Base-by-base conservation (phyloP, 2,797 vertebrate genomes). In the Cyprinella venusta region DNA sequence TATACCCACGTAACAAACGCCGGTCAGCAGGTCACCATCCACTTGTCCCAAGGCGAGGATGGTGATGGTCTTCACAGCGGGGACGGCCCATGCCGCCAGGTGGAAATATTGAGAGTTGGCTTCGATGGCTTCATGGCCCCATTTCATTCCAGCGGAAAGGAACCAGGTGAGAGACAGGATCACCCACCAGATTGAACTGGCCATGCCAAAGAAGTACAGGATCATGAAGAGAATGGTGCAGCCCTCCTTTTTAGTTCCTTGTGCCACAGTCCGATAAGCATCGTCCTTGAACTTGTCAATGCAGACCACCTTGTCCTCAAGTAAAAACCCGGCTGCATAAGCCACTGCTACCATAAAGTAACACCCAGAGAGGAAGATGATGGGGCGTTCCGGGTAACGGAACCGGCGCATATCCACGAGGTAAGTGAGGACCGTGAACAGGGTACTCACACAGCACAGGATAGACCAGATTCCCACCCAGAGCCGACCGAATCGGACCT, bases 101-200 rank as follows among this genome's bases (percentile, higher is more conserved):
- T 98, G 97, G 90, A 97, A 98, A 90, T 97, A 97, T 84, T 96
- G 96, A 0, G 97, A 96, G 87, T 97, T 95, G 76, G 96, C 96
- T 88, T 98, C 96, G 0, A 98, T 96, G 88, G 97, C 97, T 85
- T 98, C 97, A 0, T 97, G 96, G 63, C 97, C 96, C 97, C 97
- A 98, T 86, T 97, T 98, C 96, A 97, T 96, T 71, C 96, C 96
- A 0, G 97, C 96, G 0, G 97, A 96, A 86, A 98, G 94, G 90
- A 98, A 98, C 97, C 97, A 98, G 26, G 96, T 96, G 79, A 98
- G 95, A 0, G 96, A 96, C 70, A 98, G 92, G 82, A 98, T 93
- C 74, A 98, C 96, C 97, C 97, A 98, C 97, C 97, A 98, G 88
- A 97, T 95, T 85, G 97, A 96, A 90, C 96, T 95, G 83, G 97